Conservation (phyloP, 2,888 invertebrate species). For the Liposcelis brunnea region DNA sequence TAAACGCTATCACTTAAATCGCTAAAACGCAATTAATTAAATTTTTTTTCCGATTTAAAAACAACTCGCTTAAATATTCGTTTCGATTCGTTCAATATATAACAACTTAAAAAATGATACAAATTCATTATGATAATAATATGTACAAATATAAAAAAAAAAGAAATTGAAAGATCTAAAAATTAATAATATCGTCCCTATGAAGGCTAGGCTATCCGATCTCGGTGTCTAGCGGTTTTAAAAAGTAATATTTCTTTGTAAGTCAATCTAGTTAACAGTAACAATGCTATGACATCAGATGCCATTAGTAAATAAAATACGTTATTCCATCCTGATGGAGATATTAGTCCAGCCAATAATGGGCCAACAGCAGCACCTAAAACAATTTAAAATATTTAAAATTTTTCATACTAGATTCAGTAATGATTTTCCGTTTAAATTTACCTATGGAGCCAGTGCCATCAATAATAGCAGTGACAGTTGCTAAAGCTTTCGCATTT, state of each 20-base stretch:
- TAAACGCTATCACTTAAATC: no score
- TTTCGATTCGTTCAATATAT: no score
- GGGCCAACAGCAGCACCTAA: constrained; percentile 86
- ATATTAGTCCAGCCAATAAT: constrained; percentile 67
- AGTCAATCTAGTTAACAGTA: constrained; percentile 20
- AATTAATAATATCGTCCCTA: no score
- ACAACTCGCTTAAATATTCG: no score
- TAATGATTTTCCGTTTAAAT: constrained; percentile 8
- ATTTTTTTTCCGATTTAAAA: no score
- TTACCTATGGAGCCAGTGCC: constrained; percentile 81
- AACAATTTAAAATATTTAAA: constrained; percentile 14
- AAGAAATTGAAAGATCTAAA: no score
- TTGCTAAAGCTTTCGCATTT: constrained; percentile 77
- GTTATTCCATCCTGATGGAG: constrained; percentile 55
- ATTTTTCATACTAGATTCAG: background rate
- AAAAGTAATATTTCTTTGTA: background rate
- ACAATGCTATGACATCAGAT: constrained; percentile 59
- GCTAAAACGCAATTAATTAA: no score
- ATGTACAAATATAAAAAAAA: no score
- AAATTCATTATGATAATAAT: no score
- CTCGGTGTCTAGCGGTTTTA: no score
- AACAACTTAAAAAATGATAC: no score
- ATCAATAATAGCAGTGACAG: constrained; percentile 95
- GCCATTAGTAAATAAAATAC: constrained; percentile 84
- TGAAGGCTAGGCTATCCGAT: no score